Evolutionary conservation across 2,888 invertebrate genomes (phyloP).

Genomic region (Heteromyza rotundicornis): DNA sequence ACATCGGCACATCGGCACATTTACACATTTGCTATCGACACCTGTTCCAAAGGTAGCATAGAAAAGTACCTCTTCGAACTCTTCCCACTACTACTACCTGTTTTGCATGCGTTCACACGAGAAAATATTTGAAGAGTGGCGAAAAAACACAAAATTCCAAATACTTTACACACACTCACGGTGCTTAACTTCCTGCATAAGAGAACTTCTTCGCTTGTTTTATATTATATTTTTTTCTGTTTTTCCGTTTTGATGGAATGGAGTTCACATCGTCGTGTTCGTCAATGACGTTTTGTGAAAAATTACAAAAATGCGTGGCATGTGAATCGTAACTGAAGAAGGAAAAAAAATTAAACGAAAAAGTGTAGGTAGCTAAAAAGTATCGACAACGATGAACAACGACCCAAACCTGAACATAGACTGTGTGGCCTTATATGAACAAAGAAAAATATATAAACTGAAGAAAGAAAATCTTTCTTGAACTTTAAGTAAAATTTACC

Average conservation of each 20-base stretch:
- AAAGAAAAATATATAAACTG: not conserved
- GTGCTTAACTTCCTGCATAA: slow-evolving; percentile 17
- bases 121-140: too few species aligned
- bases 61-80: too few species aligned
- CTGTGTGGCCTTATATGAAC: not conserved
- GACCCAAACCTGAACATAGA: not conserved
- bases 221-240: too few species aligned
- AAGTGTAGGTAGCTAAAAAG: slow-evolving; percentile 35
- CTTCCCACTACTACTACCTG: not conserved
- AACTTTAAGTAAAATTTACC: slow-evolving; percentile 3
- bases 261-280: too few species aligned
- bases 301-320: slow-evolving; percentile 43
- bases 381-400: slow-evolving; percentile 4
- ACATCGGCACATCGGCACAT: too few species aligned
- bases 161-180: not conserved
- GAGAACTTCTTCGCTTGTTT: not conserved
- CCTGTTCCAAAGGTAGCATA: too few species aligned
- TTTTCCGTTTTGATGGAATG: slow-evolving; percentile 51
- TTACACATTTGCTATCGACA: too few species aligned
- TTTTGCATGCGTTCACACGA: not conserved
- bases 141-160: slow-evolving; percentile 9
- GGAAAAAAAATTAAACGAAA: slow-evolving; percentile 17
- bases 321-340: slow-evolving; percentile 43
- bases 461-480: slow-evolving; percentile 1
- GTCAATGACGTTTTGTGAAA: slow-evolving; percentile 7